Evolutionary conservation across 2,888 invertebrate genomes (phyloP), one percentile per base, ranked within the genome.

Genomic region (Sericinus montela): DNA sequence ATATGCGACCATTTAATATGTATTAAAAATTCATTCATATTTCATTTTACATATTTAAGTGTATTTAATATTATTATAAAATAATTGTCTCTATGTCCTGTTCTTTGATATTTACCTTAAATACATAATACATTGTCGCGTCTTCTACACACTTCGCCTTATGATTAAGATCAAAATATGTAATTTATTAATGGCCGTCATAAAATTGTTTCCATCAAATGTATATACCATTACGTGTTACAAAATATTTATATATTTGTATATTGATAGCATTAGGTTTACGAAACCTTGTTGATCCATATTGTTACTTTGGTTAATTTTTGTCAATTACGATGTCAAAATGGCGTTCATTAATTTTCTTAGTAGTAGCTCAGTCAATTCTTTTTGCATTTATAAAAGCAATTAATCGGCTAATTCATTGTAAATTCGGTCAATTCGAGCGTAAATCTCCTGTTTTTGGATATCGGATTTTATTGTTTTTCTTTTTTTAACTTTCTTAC

Each of bases 251-350:
- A n/a, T 58, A 55, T 57, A 52, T 57, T 56, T 59, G 54, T 58
- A 49, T 52, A 61, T 60, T 45, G 55, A 57, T 59, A 62, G 56
- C 58, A 59, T 58, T 80, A 73, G 75, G 71, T 75, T 76, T 79
- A 73, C 75, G 66, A 76, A 77, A 73, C 71, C 76, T 77, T 76
- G 77, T 82, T 80, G 61, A 72, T 66, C 62, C 67, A 72, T 32
- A 32, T 49, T 75, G 76, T 82, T 81, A 69, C 72, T 83, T 81
- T 71, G 64, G 73, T 84, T 85, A 69, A 69, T 81, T 83, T 80
- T 80, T 73, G 85, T 86, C 85, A 84, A 87, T 86, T 86, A 85
- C 61, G 69, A 65, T 78, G 77, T 80, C 78, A 68, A 67, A 65
- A 56, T 32, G 69, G 64, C 69, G 65, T 72, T 67, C 63, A 69